phyloP scores from a whole-genome alignment of 2,888 invertebrate species.

The Anticlea derivata region DNA sequence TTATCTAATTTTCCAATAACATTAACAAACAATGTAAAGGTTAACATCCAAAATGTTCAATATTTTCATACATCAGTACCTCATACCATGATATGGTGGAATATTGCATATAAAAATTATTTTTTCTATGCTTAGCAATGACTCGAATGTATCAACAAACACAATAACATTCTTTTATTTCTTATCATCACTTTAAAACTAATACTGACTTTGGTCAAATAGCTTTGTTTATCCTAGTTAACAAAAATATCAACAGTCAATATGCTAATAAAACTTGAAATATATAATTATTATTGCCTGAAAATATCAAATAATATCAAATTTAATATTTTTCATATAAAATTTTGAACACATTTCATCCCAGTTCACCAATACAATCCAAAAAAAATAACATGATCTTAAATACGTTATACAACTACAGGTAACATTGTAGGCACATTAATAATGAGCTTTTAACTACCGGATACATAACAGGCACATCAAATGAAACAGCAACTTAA shows the following conservation, averaged over 20 bases:
- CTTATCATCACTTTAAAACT: constrained; percentile 75
- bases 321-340: constrained; percentile 49
- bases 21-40: constrained; percentile 80
- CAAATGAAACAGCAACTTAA: background rate
- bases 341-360: constrained; percentile 80
- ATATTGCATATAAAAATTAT: constrained; percentile 66
- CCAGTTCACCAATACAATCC: constrained; percentile 66
- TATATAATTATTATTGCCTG: constrained; percentile 77
- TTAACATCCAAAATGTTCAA: constrained; percentile 60
- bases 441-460: constrained; percentile 74
- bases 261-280: constrained; percentile 73
- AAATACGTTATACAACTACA: constrained; percentile 74
- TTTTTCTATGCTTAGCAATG: constrained; percentile 65
- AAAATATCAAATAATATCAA: constrained; percentile 79
- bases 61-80: constrained; percentile 64
- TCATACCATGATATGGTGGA: constrained; percentile 73
- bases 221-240: constrained; percentile 82
- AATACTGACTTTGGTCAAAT: constrained; percentile 85
- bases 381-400: constrained; percentile 62
- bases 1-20: constrained; percentile 76
- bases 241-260: constrained; percentile 80
- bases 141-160: constrained; percentile 69
- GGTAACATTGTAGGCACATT: constrained; percentile 83
- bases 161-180: constrained; percentile 60
- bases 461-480: constrained; percentile 41